A percentile compares a stretch with the other conserved stretches of the same genome.
Evolutionary conservation across 2,113 vertebrate genomes (phyloP).

Genomic region (Entomyzon cyanotis): DNA sequence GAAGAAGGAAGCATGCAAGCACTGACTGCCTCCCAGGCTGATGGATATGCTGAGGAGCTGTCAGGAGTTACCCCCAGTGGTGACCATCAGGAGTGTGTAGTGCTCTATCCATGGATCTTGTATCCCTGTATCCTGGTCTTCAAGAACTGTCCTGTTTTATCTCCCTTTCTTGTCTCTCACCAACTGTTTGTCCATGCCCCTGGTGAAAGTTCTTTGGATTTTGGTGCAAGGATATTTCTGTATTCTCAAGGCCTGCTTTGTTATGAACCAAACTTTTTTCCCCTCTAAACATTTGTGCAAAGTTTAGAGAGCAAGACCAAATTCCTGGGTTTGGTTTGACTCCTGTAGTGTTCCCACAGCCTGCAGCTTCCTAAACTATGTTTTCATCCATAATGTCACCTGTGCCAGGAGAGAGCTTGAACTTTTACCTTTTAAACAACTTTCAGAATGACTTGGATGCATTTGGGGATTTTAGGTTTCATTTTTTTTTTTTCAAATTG

Average conservation of each 20-base stretch:
- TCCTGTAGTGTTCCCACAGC: not conserved
- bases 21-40: not conserved
- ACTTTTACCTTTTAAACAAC: not conserved
- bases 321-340: not conserved
- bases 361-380: not conserved
- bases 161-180: not conserved
- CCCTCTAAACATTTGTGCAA: not conserved
- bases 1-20: not conserved
- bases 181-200: not conserved
- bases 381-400: not conserved
- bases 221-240: not conserved
- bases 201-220: not conserved
- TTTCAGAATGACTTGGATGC: not conserved
- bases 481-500: not conserved
- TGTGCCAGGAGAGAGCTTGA: not conserved
- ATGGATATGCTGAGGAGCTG: not conserved
- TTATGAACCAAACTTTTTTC: not conserved
- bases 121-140: not conserved
- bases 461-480: not conserved
- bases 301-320: not conserved
- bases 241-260: not conserved
- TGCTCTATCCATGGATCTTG: too few relatives aligned
- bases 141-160: not conserved
- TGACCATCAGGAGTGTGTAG: not conserved
- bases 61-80: not conserved